These are phyloP conservation scores for Carterocephalus palaemon DNA, from an alignment of 2,888 invertebrate species.

Conservation along the genomic window DNA sequence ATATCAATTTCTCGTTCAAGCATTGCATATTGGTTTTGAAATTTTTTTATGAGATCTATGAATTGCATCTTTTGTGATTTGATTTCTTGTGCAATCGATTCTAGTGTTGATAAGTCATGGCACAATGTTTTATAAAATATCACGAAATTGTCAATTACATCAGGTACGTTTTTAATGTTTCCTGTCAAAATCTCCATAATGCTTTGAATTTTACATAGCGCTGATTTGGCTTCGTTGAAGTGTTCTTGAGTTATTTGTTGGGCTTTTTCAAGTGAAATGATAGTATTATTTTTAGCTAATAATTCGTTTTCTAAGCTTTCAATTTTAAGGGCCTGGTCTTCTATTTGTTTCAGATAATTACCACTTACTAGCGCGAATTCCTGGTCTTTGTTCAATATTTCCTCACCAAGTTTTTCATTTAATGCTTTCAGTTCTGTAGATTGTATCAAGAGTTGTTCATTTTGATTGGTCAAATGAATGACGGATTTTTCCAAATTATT, in stretches of 20 bases:
- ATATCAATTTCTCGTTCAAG: slow-evolving; percentile 13
- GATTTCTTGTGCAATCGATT: slow-evolving; percentile 35
- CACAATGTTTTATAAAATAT: slow-evolving; percentile 40
- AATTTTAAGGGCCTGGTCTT: slow-evolving; percentile 37
- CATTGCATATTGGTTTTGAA: slow-evolving; percentile 4
- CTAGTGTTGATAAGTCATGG: slow-evolving; percentile 43
- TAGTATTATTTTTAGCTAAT: slow-evolving; percentile 40
- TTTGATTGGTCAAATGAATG: slow-evolving; percentile 35
- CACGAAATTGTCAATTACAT: slow-evolving; percentile 42
- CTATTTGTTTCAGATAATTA: slow-evolving; percentile 35
- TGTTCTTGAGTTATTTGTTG: slow-evolving; percentile 38
- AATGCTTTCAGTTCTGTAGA: slow-evolving; percentile 18
- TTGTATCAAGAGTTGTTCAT: slow-evolving; percentile 24
- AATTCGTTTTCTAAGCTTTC: slow-evolving; percentile 38
- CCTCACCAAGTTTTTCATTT: slow-evolving; percentile 20
- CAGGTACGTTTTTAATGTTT: slow-evolving; percentile 43
- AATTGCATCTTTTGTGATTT: slow-evolving; percentile 21
- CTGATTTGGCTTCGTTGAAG: slow-evolving; percentile 41
- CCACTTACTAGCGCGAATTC: slow-evolving; percentile 35
- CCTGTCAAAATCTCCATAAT: slow-evolving; percentile 44
- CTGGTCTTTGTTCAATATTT: slow-evolving; percentile 35
- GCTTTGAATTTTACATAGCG: slow-evolving; percentile 40
- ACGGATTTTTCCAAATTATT: slow-evolving; percentile 34
- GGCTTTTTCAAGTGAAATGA: slow-evolving; percentile 38
- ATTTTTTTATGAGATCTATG: slow-evolving; percentile 2